A percentile compares a stretch with the other conserved stretches of the same genome.
Conservation (phyloP, 2,113 vertebrate species). For the Bubo bubo region DNA sequence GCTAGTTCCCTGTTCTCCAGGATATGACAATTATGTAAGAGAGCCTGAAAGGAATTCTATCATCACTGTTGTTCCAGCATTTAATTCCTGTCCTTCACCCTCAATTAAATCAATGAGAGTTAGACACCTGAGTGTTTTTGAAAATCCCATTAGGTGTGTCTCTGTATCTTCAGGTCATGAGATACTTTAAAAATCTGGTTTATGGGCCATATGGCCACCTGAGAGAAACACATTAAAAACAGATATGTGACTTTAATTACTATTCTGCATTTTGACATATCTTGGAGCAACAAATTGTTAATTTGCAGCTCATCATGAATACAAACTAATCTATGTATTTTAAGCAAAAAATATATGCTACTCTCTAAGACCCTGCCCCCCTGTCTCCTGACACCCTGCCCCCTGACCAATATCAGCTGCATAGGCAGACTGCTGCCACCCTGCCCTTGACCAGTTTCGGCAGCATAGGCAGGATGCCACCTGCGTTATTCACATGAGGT, state of each 20-base stretch:
- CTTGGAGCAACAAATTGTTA: background rate
- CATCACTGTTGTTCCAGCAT: background rate
- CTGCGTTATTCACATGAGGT: accelerated
- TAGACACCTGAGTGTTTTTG: background rate
- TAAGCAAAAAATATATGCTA: background rate
- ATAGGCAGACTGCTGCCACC: accelerated
- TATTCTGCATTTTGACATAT: background rate
- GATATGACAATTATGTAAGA: background rate
- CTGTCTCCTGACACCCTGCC: background rate
- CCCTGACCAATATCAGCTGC: background rate
- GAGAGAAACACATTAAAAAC: background rate
- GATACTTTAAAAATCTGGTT: background rate
- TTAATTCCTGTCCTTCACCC: background rate
- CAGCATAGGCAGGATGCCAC: accelerated
- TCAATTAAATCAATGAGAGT: background rate
- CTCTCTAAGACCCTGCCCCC: background rate
- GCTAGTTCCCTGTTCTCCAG: background rate
- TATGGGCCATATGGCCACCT: background rate
- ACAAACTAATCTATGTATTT: background rate
- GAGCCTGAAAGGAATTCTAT: background rate
- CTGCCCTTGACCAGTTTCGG: accelerated
- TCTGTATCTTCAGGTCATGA: background rate
- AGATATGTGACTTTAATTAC: background rate
- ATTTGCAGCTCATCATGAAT: background rate
- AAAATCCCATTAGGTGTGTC: background rate